Conservation (phyloP, 2,888 invertebrate species). For the Ypsolopha scabrella region DNA sequence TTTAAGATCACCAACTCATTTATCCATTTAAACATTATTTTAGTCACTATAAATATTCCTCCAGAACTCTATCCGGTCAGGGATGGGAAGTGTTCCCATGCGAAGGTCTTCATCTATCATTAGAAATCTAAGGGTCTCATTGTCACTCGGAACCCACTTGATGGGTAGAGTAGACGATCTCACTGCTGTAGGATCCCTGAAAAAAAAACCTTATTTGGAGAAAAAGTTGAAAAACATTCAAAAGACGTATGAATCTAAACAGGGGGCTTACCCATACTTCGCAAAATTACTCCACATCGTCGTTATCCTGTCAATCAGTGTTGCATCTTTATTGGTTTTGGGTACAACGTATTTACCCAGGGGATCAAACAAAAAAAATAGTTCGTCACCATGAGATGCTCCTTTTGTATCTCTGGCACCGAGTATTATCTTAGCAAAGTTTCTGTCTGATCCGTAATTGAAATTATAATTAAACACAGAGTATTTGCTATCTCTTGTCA, state of each 20-base stretch:
- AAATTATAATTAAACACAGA: constrained; percentile 22
- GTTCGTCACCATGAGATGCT: constrained; percentile 23
- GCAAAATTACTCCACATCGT: constrained; percentile 26
- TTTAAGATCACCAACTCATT: no score
- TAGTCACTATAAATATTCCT: constrained; percentile 11
- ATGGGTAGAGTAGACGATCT: constrained; percentile 4
- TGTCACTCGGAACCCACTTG: constrained; percentile 9
- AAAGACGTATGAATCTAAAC: neutral
- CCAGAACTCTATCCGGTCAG: constrained; percentile 16
- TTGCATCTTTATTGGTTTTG: constrained; percentile 3
- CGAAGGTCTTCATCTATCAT: constrained; percentile 12
- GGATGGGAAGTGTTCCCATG: constrained; percentile 15
- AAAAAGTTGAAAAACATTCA: neutral
- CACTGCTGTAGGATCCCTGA: neutral
- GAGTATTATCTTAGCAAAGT: constrained; percentile 18
- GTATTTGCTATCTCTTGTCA: neutral
- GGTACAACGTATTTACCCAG: constrained; percentile 2
- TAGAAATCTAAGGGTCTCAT: constrained; percentile 11
- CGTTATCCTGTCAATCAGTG: constrained; percentile 6
- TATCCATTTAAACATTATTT: neutral
- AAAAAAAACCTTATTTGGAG: no score
- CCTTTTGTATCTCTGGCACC: constrained; percentile 14
- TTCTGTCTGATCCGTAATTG: constrained; percentile 18
- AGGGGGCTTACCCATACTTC: constrained; percentile 21
- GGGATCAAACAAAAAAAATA: constrained; percentile 13